Evolutionary conservation across 1,140 invertebrate species (phyloP), one percentile per base, ranked within the genome.

Genomic region (Drosophila sturtevanti): DNA sequence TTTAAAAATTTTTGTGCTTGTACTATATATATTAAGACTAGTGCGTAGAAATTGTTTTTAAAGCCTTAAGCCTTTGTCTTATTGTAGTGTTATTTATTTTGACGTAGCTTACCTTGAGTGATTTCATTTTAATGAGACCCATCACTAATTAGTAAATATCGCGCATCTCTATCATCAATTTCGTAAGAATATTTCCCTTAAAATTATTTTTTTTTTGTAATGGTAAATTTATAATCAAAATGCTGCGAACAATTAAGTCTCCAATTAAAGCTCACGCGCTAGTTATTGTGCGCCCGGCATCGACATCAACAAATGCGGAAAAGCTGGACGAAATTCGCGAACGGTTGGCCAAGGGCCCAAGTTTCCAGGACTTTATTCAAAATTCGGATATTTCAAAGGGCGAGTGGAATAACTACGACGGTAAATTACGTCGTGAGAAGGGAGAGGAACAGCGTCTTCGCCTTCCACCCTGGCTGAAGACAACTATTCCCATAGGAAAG

Each of bases 391-490:
- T 91, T 59, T 91, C 93, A 24, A 93, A 94, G 44, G 92, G 92
- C 68, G 94, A 95, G 14, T 92, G 93, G 44, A 91, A 92, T 1
- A 92, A 93, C 34, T 98, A 97, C 90, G 93, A 95, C 69, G 96
- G 96, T 27, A 97, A 98, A 92, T 92, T 98, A n/a, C 96, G 96
- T 80, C 93, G 96, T 61, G 95, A 96, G 67, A 97, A 96, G 86
- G 96, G 96, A 4, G 97, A 98, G 75, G 94, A 94, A 31, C 94
- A 95, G 62, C 94, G 98, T 63, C 92, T 99, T 24, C 93, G 98
- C 63, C 92, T 99, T 59, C 99, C 99, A 16, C 97, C 98, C 55
- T 99, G 99, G 99, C 91, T 99, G 34, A 99, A 99, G 92, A 98
- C 96, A 44, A 95, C 97, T 85, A 99, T 99, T 91, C 98, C 98